Evolutionary conservation across 2,113 vertebrate genomes (phyloP), one percentile per base, ranked within the genome.

Genomic region (Nesogale talazaci): DNA sequence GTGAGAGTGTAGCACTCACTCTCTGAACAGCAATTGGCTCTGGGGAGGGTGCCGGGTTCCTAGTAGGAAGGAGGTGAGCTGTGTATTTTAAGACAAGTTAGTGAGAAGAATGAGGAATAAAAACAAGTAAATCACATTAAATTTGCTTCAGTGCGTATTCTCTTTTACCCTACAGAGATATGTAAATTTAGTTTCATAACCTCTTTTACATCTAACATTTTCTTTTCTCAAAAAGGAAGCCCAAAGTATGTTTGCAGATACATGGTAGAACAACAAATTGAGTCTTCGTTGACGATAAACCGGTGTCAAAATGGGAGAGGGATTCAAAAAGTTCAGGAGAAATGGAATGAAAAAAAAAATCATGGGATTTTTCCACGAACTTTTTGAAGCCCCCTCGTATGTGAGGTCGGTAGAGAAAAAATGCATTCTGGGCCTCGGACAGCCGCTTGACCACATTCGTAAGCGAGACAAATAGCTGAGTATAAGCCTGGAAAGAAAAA

Each of bases 71-170:
- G 31, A 19, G 27, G 9, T 2, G 15, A 9, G 25, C 74, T 10
- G 14, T 2, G 8, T 0, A 23, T 52, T 12, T 23, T 29, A 7
- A 3, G 31, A 29, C 0, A 2, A 42, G n/a, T 14, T 5, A 2
- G 22, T 15, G 14, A 29, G 6, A 1, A 77, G 4, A 22, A 25
- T 0, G 1, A 63, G 25, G 0, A 1, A 5, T 17, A 34, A 76
- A 42, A 42, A 31, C 3, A 69, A 29, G 40, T 10, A 8, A 5
- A 1, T n/a, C 16, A 20, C 31, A 22, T 40, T 27, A 61, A 29
- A 20, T 29, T 27, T 42, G 29, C 23, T 77, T 77, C 75, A 36
- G 2, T 0, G 11, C 31, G 29, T 7, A 15, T n/a, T n/a, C 86
- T 70, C 6, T 61, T 31, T 15, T 77, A 3, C 34, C 36, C 34